These are phyloP conservation scores for Sarcophilus harrisii DNA, from an alignment of 2,797 vertebrate genomes.

Conservation along the genomic window DNA sequence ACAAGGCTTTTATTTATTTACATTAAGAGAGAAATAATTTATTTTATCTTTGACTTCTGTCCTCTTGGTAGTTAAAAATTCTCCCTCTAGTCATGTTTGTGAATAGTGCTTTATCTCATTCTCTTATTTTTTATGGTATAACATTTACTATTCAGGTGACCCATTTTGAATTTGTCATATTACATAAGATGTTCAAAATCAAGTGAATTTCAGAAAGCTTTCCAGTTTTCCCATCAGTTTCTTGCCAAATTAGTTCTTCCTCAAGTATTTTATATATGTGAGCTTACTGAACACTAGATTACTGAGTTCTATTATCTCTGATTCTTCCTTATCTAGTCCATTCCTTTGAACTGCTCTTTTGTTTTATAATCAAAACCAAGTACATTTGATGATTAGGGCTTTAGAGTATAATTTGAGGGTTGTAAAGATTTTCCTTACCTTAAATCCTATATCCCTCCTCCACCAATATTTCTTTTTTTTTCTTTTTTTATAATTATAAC, in stretches of 20 bases:
- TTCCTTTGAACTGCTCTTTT: background rate
- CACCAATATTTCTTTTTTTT: too few relatives aligned
- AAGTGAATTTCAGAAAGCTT: background rate
- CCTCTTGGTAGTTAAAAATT: background rate
- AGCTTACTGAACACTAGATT: background rate
- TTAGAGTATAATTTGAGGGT: background rate
- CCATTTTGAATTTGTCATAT: background rate
- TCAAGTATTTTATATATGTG: constrained; percentile 11
- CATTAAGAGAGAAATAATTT: background rate
- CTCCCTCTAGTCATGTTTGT: background rate
- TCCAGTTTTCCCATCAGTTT: constrained; percentile 18
- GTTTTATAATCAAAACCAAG: background rate
- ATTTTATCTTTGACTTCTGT: background rate
- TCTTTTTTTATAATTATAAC: too few relatives aligned
- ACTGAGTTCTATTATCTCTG: background rate
- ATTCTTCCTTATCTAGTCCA: background rate
- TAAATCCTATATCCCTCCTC: background rate
- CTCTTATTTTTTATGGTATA: background rate
- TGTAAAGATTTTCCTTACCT: background rate
- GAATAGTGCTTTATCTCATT: background rate
- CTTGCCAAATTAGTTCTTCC: constrained; percentile 18
- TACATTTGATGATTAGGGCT: background rate
- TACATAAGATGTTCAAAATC: background rate
- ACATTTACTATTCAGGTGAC: background rate
- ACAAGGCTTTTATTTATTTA: background rate